Percentiles rank a stretch among this genome's conserved stretches.
These are phyloP conservation scores for Ia io DNA, from an alignment of 2,113 vertebrate species.

Conservation along the genomic window DNA sequence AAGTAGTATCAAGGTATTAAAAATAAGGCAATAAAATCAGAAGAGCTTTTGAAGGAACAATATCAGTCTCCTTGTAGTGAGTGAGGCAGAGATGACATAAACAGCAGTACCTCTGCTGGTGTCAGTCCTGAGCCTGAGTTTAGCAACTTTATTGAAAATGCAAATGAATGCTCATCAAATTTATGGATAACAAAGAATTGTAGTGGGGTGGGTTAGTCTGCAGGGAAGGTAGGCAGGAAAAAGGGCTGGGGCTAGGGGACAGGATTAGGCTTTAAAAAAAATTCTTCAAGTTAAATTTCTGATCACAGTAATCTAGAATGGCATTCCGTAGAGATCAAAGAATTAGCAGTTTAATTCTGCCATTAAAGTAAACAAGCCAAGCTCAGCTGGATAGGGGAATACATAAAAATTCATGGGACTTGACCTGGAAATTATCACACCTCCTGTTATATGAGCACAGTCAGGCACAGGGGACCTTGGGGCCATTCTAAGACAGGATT, in stretches of 20 bases:
- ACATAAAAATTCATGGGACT: slow-evolving; percentile 22
- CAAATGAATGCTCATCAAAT: background rate
- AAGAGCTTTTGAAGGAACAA: background rate
- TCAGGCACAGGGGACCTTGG: background rate
- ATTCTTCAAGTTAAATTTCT: background rate
- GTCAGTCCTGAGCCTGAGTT: background rate
- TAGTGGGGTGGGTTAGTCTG: background rate
- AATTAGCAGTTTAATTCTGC: slow-evolving; percentile 33
- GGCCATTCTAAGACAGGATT: background rate
- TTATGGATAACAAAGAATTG: background rate
- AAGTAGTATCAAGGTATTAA: background rate
- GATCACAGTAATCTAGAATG: background rate
- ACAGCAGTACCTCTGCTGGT: background rate
- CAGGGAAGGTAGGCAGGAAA: background rate
- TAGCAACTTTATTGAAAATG: slow-evolving; percentile 10
- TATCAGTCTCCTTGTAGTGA: background rate
- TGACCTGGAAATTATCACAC: slow-evolving; percentile 14
- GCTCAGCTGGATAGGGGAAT: background rate
- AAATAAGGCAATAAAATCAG: background rate
- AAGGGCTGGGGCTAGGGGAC: background rate
- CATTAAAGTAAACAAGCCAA: slow-evolving; percentile 33
- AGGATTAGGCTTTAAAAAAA: background rate
- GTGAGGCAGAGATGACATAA: background rate
- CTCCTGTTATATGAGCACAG: background rate
- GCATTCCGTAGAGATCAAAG: background rate